phyloP scores from a whole-genome alignment of 1,140 invertebrate species.

The Drosophila kepulauana region DNA sequence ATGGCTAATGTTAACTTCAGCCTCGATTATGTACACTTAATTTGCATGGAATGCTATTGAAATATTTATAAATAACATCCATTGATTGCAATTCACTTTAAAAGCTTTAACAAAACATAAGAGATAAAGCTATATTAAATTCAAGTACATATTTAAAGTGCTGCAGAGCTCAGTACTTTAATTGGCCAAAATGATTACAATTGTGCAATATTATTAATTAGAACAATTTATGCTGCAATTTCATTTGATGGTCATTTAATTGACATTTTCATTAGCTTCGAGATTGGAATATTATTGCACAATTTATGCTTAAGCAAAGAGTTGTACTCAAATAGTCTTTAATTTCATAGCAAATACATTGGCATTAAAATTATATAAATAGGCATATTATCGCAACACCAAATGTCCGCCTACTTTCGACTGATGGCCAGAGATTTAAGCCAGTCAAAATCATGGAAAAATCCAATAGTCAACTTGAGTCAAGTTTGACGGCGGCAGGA shows the following conservation, averaged over 20 bases:
- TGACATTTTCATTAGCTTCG: not conserved
- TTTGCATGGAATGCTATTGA: not conserved
- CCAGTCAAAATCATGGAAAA: constrained; percentile 15
- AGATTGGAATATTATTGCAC: not conserved
- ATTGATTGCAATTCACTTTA: constrained; percentile 3
- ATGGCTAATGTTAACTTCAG: not conserved
- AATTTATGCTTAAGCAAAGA: too few relatives aligned
- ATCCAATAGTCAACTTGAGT: constrained; percentile 33
- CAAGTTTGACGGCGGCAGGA: constrained; percentile 19
- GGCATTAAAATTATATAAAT: constrained; percentile 20
- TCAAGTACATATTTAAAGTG: not conserved
- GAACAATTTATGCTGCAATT: not conserved
- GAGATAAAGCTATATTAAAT: not conserved
- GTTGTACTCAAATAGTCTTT: not conserved
- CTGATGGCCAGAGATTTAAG: constrained; percentile 17
- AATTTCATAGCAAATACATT: not conserved
- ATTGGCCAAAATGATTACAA: not conserved
- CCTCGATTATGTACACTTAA: constrained; percentile 10
- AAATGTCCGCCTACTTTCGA: not conserved
- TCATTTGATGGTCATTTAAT: not conserved
- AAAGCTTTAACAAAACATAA: not conserved
- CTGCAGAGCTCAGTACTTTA: not conserved
- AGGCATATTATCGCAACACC: constrained; percentile 22
- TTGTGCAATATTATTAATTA: not conserved
- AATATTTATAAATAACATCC: constrained; percentile 19